These are phyloP conservation scores for Pantherophis alleghaniensis DNA, from an alignment of 2,797 vertebrate species.

Conservation along the genomic window DNA sequence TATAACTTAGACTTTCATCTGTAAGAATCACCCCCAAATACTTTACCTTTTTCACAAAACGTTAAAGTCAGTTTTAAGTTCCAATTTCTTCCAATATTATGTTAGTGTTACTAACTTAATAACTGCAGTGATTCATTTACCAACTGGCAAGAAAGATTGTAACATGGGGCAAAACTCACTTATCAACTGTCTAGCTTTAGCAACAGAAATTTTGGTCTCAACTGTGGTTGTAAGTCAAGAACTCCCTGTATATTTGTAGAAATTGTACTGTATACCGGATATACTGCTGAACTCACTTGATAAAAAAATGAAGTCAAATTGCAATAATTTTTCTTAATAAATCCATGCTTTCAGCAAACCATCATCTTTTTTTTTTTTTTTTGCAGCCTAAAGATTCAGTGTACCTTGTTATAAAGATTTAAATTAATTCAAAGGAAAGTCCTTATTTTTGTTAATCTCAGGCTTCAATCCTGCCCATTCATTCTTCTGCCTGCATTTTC, in stretches of 20 bases:
- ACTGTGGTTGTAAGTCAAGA: not conserved
- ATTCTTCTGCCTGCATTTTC: not conserved
- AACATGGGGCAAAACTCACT: not conserved
- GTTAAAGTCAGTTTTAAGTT: not conserved
- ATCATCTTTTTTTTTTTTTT: not conserved
- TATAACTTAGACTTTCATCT: not conserved
- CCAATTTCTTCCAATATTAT: not conserved
- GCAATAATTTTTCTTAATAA: not conserved
- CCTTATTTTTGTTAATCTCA: not conserved
- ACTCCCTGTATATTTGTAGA: not conserved
- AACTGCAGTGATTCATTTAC: not conserved
- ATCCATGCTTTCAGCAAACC: not conserved
- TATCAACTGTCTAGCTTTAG: not conserved
- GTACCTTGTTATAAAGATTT: not conserved
- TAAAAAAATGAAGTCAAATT: not conserved
- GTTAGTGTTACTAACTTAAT: not conserved
- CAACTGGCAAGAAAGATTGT: not conserved
- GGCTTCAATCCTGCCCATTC: not conserved
- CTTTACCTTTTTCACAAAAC: not conserved
- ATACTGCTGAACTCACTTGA: not conserved
- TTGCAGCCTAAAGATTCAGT: not conserved
- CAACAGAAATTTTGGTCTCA: not conserved
- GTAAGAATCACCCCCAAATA: not conserved
- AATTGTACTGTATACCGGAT: not conserved
- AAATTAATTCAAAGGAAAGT: not conserved